These are phyloP conservation scores for Pluvialis apricaria DNA, from an alignment of 2,113 vertebrate species.

Conservation along the genomic window DNA sequence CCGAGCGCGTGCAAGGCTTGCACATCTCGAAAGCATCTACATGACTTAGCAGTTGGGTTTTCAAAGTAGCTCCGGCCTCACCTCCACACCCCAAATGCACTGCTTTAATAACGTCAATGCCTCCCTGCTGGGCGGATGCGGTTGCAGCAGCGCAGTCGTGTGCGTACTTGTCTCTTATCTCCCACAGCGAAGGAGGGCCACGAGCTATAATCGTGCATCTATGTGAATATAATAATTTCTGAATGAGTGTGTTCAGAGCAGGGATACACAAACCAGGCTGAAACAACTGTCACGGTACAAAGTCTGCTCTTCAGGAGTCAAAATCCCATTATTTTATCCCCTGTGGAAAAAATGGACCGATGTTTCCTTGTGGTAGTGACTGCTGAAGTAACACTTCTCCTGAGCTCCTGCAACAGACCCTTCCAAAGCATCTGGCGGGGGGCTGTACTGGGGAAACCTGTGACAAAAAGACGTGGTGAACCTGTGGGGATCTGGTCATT, in stretches of 20 bases:
- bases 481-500: background rate
- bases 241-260: background rate
- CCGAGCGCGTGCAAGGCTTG: background rate
- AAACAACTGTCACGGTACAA: background rate
- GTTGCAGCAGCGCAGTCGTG: background rate
- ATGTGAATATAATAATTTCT: fast-evolving
- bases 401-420: background rate
- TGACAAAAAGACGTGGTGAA: background rate
- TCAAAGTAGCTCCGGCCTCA: background rate
- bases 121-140: background rate
- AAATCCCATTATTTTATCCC: background rate
- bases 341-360: too few species aligned
- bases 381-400: background rate
- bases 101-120: background rate
- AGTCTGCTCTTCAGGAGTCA: background rate
- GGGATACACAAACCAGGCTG: background rate
- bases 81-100: background rate
- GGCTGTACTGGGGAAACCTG: background rate
- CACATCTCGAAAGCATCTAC: background rate
- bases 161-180: background rate
- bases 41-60: background rate
- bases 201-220: fast-evolving
- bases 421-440: background rate
- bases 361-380: fast-evolving
- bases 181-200: background rate